Conservation (phyloP, 2,113 vertebrate genomes). For the Caranx melampygus region DNA sequence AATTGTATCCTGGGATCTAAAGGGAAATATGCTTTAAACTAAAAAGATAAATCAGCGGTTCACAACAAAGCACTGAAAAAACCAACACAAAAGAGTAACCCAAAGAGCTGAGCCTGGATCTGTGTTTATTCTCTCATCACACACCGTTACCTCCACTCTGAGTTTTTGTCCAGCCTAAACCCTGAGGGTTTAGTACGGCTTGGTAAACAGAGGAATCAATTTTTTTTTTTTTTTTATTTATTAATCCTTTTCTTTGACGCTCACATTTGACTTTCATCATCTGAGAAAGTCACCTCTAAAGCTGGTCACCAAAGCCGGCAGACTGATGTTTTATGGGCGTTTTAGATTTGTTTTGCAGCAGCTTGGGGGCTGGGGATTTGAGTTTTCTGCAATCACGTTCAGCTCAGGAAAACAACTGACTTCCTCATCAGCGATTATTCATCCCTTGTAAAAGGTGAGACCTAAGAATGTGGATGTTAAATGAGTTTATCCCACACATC, state of each 20-base stretch:
- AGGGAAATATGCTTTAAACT: background rate
- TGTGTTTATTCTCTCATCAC: conserved; percentile 4
- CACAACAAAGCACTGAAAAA: background rate
- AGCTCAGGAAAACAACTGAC: conserved; percentile 13
- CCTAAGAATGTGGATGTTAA: background rate
- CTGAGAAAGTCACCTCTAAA: conserved; percentile 27
- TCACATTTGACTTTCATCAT: conserved; percentile 52
- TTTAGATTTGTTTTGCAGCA: conserved; percentile 37
- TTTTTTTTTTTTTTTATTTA: conserved; percentile 9
- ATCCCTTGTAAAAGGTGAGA: background rate
- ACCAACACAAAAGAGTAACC: background rate
- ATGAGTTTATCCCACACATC: background rate
- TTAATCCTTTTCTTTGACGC: conserved; percentile 33
- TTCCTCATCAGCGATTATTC: conserved; percentile 16
- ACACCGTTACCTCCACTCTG: background rate
- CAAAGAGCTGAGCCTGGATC: conserved; percentile 8
- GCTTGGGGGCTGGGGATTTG: conserved; percentile 27
- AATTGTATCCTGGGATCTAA: conserved; percentile 10
- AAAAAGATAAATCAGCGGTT: conserved; percentile 8
- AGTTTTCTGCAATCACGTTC: conserved; percentile 11
- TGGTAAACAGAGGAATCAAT: conserved; percentile 20
- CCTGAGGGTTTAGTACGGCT: conserved; percentile 17
- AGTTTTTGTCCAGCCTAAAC: conserved; percentile 36
- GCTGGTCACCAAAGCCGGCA: conserved; percentile 25
- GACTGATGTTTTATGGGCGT: conserved; percentile 14